phyloP scores from a whole-genome alignment of 92 coral and sea anemone species.

The Heteractis magnifica region DNA sequence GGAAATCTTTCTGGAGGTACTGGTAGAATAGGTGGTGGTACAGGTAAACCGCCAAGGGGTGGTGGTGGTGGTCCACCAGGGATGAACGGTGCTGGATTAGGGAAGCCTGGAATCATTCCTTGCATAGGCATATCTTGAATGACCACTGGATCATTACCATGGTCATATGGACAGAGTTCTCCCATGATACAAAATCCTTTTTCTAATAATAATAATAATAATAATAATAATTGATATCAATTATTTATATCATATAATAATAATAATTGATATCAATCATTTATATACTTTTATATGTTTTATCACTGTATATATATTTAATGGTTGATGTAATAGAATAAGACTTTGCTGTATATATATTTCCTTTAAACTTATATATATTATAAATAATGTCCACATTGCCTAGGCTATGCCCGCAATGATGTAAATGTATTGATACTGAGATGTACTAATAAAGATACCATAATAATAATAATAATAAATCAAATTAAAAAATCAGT shows the following conservation, averaged over 20 bases:
- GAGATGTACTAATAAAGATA: too few species aligned
- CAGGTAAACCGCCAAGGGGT: conserved; percentile 52
- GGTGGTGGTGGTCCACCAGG: conserved; percentile 73
- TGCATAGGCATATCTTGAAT: conserved; percentile 89
- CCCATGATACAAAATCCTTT: conserved; percentile 99
- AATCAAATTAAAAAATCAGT: too few species aligned
- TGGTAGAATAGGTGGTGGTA: conserved; percentile 62
- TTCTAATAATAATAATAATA: conserved; percentile 52
- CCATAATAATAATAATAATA: not conserved
- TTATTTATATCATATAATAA: not conserved
- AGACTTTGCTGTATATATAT: too few species aligned
- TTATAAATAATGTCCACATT: too few species aligned
- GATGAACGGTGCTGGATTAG: conserved; percentile 67
- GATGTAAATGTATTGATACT: too few species aligned
- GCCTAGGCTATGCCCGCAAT: too few species aligned
- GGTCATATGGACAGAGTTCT: conserved; percentile 94
- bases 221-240: not conserved
- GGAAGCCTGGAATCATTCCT: conserved; percentile 68
- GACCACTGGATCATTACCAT: conserved; percentile 98
- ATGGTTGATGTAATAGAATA: too few species aligned
- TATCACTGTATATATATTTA: too few species aligned
- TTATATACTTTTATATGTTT: too few species aligned
- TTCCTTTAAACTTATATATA: too few species aligned
- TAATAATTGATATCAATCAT: not conserved
- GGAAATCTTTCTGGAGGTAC: conserved; percentile 62